Evolutionary conservation across 1,140 invertebrate genomes (phyloP).

Genomic region (Drosophila pandora): DNA sequence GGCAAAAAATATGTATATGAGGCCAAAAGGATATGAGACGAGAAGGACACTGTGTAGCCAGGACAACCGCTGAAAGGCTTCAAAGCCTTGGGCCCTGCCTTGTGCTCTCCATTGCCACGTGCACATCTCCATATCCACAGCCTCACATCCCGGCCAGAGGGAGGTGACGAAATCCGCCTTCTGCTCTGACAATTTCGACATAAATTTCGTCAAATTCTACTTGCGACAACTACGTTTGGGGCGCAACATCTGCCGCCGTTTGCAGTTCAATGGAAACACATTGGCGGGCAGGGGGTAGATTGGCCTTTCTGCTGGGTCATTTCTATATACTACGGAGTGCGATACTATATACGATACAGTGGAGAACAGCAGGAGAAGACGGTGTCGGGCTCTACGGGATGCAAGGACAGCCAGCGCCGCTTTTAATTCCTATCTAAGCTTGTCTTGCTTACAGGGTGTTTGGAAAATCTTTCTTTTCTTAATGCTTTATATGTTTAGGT

Average conservation of each 20-base stretch:
- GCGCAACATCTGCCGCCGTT: conserved; percentile 60
- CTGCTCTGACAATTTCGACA: conserved; percentile 72
- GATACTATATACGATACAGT: conserved; percentile 3
- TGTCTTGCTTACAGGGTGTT: conserved; percentile 22
- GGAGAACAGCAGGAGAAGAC: conserved; percentile 28
- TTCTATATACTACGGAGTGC: conserved; percentile 12
- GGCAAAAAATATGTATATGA: conserved; percentile 15
- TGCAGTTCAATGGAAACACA: conserved; percentile 74
- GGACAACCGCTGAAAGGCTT: conserved; percentile 34
- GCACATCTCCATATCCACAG: neutral
- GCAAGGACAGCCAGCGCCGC: conserved; percentile 26
- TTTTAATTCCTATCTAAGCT: conserved; percentile 49
- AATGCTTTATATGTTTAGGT: no score
- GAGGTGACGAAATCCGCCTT: conserved; percentile 46
- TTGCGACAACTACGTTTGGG: conserved; percentile 67
- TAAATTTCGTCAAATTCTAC: conserved; percentile 72
- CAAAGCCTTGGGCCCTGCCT: neutral
- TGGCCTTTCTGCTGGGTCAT: conserved; percentile 19
- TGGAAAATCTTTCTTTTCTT: no score
- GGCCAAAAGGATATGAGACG: conserved; percentile 1
- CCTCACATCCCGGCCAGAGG: neutral
- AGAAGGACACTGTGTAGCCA: conserved; percentile 15
- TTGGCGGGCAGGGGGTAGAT: conserved; percentile 41
- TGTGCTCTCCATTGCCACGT: conserved; percentile 27
- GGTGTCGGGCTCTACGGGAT: conserved; percentile 51